Base-by-base conservation (phyloP, 1,140 invertebrate genomes). In the Leucophenga varia region DNA sequence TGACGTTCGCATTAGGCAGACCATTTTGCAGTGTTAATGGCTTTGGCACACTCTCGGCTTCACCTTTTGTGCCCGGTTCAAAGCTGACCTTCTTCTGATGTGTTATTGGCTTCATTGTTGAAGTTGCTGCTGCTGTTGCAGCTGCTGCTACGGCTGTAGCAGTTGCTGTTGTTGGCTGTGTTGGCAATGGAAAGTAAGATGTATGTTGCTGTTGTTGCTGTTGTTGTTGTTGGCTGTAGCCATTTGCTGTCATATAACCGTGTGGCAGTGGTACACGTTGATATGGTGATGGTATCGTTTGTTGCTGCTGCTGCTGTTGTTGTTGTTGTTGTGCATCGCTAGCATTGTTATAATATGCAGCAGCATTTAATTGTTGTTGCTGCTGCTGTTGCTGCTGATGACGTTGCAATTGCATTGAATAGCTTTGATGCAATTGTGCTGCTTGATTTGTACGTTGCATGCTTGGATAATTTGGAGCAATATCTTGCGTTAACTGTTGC, bases 41-140 rank as follows among this genome's bases (percentile, higher is more conserved):
- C 30, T 65, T 68, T 5, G 43, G 52, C 28, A 59, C 61, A 0
- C 44, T 43, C 6, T 84, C 81, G 43, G 74, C 74, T 39, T 80
- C 79, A 13, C 80, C 80, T 59, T 87, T 86, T 1, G 82, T 83
- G 2, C 82, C 81, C 0, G 82, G 78, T 57, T 86, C 84, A 45
- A 87, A 86, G 34, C 83, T 84, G 1, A 86, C 84, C 59, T 87
- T 86, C 54, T 85, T 84, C 47, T 80, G 77, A 43, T 76, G 74
- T 50, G 78, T 76, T n/a, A n/a, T n/a, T 35, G 82, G 83, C 0
- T 79, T 71, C 8, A 76, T 70, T 28, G 20, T 38, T 54, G 32
- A 7, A 28, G 47, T 9, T 14, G 35, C 36, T 53, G 8, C 13
- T 52, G 18, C 14, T 54, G 51, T 25, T 59, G 52, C 30, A 58